Evolutionary conservation across 2,888 invertebrate species (phyloP).

Genomic region (Schizaphis graminum): DNA sequence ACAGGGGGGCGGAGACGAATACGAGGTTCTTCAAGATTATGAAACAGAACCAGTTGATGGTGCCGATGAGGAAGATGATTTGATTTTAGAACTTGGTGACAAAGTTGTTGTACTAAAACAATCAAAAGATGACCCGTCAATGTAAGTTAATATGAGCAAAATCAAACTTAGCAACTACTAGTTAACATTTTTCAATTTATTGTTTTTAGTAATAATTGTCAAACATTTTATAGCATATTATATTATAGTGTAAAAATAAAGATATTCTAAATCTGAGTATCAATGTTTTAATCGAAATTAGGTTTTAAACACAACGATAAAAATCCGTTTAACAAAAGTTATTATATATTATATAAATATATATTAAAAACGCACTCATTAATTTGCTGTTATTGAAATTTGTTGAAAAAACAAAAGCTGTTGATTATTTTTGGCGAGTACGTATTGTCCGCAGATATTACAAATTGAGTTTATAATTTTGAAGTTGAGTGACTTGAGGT

Average conservation of each 20-base stretch:
- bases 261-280: not conserved
- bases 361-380: not conserved
- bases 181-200: not conserved
- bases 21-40: constrained; percentile 66
- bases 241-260: not conserved
- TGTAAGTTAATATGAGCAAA: constrained; percentile 65
- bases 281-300: constrained; percentile 18
- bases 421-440: constrained; percentile 57
- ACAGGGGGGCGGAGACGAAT: constrained; percentile 66
- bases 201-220: not conserved
- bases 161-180: not conserved
- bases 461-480: constrained; percentile 57
- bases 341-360: not conserved
- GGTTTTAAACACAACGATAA: not conserved
- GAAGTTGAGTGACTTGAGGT: constrained; percentile 63
- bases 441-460: constrained; percentile 53
- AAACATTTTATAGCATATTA: not conserved
- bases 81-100: constrained; percentile 66
- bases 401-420: constrained; percentile 31
- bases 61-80: constrained; percentile 65
- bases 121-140: constrained; percentile 66
- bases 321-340: not conserved
- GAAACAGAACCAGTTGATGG: constrained; percentile 61
- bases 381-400: constrained; percentile 17
- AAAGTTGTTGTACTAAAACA: constrained; percentile 69